Percentiles rank a stretch among this genome's conserved stretches.
phyloP scores from a whole-genome alignment of 2,888 invertebrate species.

The Kryphioiulus occultus region DNA sequence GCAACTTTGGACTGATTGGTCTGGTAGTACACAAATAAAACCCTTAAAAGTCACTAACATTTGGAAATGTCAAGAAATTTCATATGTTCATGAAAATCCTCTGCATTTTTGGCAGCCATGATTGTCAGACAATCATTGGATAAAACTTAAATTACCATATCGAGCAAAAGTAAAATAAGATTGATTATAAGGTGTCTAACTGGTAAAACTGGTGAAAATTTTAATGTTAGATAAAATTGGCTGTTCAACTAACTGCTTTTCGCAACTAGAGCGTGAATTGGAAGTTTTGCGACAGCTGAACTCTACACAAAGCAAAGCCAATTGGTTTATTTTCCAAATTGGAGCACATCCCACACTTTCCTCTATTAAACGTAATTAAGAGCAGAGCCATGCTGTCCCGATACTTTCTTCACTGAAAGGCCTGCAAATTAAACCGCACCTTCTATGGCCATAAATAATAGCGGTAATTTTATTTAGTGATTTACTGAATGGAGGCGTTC shows the following conservation, averaged over 20 bases:
- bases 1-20: background rate
- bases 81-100: too few species aligned
- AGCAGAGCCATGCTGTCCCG: background rate
- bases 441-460: background rate
- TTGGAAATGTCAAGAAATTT: too few species aligned
- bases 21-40: too few species aligned
- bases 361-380: background rate
- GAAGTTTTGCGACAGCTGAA: background rate
- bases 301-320: background rate
- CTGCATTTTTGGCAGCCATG: too few species aligned
- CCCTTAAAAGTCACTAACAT: too few species aligned
- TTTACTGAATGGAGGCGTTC: background rate
- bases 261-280: background rate
- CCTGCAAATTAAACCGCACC: background rate
- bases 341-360: background rate
- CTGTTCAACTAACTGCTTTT: background rate
- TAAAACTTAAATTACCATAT: too few species aligned
- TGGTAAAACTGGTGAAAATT: background rate
- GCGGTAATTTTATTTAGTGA: background rate
- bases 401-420: background rate
- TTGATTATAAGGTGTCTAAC: too few species aligned
- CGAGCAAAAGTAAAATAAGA: too few species aligned
- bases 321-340: background rate
- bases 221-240: background rate
- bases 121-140: too few species aligned